phyloP scores from a whole-genome alignment of 2,113 vertebrate genomes.

The Nothocercus nigrocapillus region DNA sequence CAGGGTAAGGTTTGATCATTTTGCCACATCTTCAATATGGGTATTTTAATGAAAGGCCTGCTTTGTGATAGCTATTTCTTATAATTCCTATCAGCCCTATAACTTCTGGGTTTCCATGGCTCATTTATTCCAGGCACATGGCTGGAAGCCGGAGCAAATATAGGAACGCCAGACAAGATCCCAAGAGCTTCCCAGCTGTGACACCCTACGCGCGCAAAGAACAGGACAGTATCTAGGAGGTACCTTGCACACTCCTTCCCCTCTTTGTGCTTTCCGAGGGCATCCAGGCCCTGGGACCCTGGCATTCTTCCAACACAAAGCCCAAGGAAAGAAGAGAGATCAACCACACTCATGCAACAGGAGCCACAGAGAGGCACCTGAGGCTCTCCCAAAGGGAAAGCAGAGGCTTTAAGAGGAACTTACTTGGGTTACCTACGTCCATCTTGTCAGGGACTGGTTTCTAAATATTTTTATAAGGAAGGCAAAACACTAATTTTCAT shows the following conservation, averaged over 20 bases:
- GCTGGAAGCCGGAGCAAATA: not conserved
- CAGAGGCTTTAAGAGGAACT: too few species aligned
- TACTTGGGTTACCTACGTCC: too few species aligned
- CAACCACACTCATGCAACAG: not conserved
- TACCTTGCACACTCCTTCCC: not conserved
- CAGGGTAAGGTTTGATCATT: not conserved
- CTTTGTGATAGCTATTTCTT: not conserved
- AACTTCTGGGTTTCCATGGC: not conserved
- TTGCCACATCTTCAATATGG: not conserved
- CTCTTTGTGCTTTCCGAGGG: not conserved
- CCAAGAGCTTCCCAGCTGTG: not conserved
- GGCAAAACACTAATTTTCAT: too few species aligned
- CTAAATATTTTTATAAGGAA: too few species aligned
- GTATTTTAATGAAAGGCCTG: not conserved
- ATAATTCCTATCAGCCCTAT: not conserved
- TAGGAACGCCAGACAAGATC: not conserved
- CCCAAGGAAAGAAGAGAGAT: not conserved
- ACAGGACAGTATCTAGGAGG: not conserved
- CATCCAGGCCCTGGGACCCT: not conserved
- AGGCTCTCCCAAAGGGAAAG: too few species aligned
- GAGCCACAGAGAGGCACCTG: too few species aligned
- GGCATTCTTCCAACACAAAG: not conserved
- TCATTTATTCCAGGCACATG: not conserved
- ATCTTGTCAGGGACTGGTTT: too few species aligned
- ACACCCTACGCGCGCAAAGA: not conserved